Conservation (phyloP, 2,113 vertebrate species). For the Rhombomys opimus region DNA sequence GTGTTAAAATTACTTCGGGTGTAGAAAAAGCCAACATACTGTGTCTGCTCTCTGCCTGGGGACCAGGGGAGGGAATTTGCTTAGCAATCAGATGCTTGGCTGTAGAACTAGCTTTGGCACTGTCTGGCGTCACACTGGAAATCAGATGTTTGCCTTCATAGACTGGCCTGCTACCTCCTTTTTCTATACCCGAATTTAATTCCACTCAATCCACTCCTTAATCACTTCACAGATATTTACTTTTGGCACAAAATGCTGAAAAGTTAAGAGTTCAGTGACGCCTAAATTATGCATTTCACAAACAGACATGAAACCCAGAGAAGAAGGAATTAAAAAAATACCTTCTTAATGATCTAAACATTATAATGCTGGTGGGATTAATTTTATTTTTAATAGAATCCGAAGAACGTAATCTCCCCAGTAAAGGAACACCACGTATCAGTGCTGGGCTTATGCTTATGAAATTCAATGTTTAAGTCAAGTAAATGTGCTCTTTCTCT, state of each 20-base stretch:
- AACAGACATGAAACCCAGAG: not conserved
- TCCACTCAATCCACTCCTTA: not conserved
- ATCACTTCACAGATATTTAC: conserved; percentile 13
- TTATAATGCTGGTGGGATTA: not conserved
- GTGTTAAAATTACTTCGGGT: conserved; percentile 56
- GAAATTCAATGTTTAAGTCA: conserved; percentile 34
- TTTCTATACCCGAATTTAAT: conserved; percentile 8
- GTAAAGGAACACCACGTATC: not conserved
- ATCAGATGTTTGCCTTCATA: conserved; percentile 51
- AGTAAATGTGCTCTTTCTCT: not conserved
- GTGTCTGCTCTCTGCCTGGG: not conserved
- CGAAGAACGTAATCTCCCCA: not conserved
- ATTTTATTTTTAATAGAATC: not conserved
- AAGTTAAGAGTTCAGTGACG: not conserved
- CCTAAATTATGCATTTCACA: not conserved
- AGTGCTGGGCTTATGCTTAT: not conserved
- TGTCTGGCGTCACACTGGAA: not conserved
- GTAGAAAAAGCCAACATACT: not conserved
- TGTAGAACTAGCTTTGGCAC: not conserved
- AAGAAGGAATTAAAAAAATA: not conserved
- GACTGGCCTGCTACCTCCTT: not conserved
- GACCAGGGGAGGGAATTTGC: not conserved
- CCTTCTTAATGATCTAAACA: not conserved
- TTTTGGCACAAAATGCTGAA: not conserved
- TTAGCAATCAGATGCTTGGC: not conserved